Percentiles rank a stretch among this genome's conserved stretches.
phyloP scores from a whole-genome alignment of 2,888 invertebrate species.

The Oxycera nigricornis region DNA sequence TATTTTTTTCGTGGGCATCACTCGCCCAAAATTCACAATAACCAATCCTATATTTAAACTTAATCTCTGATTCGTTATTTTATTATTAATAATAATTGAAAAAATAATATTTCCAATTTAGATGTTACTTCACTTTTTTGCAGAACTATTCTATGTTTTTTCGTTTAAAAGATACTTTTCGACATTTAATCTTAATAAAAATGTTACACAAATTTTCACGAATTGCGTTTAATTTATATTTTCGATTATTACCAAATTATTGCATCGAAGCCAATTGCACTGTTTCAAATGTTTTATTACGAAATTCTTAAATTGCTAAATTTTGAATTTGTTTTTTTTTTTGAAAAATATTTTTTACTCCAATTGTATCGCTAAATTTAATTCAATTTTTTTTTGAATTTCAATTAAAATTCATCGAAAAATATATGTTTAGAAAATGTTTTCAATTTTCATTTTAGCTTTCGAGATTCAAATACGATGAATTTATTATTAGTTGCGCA shows the following conservation, averaged over 20 bases:
- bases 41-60: too few species aligned
- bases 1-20: too few species aligned
- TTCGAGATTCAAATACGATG: too few species aligned
- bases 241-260: too few species aligned
- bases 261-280: conserved; percentile 14
- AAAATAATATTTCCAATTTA: not conserved
- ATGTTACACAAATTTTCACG: not conserved
- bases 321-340: not conserved
- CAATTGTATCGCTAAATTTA: not conserved
- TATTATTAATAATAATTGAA: not conserved
- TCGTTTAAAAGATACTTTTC: not conserved
- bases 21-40: too few species aligned
- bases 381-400: not conserved
- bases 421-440: conserved; percentile 1
- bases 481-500: not conserved
- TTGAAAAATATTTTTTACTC: too few species aligned
- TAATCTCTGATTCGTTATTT: too few species aligned
- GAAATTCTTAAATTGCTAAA: conserved; percentile 13
- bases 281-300: too few species aligned
- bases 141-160: not conserved
- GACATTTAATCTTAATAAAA: not conserved
- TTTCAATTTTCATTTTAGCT: not conserved
- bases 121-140: not conserved
- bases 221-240: not conserved
- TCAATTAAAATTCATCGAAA: conserved; percentile 22